These are phyloP conservation scores for Perccottus glenii DNA, from an alignment of 2,113 vertebrate species.

Conservation along the genomic window DNA sequence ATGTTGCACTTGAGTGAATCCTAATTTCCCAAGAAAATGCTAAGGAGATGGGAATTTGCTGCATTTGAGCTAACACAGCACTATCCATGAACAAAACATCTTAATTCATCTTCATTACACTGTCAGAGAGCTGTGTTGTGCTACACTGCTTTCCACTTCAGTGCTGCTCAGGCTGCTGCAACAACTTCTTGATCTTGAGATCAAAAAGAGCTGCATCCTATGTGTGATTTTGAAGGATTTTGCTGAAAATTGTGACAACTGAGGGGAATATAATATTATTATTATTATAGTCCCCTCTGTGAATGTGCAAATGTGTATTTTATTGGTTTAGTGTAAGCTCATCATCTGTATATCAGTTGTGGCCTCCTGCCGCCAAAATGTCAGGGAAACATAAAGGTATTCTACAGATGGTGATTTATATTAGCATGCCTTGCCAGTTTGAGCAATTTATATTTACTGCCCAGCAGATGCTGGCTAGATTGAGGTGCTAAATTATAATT, in stretches of 20 bases:
- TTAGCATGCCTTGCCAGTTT: slow-evolving; percentile 69
- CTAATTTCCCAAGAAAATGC: slow-evolving; percentile 63
- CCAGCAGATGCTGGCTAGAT: slow-evolving; percentile 75
- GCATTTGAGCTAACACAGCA: slow-evolving; percentile 62
- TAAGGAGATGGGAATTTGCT: slow-evolving; percentile 54
- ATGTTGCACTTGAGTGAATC: slow-evolving; percentile 59
- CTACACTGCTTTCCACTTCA: slow-evolving; percentile 47
- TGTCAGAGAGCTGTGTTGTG: slow-evolving; percentile 53
- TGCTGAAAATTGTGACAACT: not conserved
- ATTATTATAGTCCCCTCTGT: not conserved
- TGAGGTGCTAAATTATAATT: slow-evolving; percentile 71
- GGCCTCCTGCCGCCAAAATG: slow-evolving; percentile 11
- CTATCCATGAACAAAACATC: slow-evolving; percentile 57
- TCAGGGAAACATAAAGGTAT: slow-evolving; percentile 43
- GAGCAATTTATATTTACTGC: slow-evolving; percentile 76
- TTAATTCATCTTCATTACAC: slow-evolving; percentile 78
- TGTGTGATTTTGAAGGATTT: not conserved
- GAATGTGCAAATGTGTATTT: not conserved
- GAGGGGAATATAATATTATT: not conserved
- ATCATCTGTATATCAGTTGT: slow-evolving; percentile 26
- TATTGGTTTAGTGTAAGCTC: slow-evolving; percentile 13
- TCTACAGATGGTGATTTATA: slow-evolving; percentile 69
- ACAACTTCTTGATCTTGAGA: slow-evolving; percentile 25
- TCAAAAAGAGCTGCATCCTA: not conserved
- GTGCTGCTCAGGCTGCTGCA: slow-evolving; percentile 27